Evolutionary conservation across 1,140 invertebrate genomes (phyloP).

Genomic region (Arctopsyche grandis): DNA sequence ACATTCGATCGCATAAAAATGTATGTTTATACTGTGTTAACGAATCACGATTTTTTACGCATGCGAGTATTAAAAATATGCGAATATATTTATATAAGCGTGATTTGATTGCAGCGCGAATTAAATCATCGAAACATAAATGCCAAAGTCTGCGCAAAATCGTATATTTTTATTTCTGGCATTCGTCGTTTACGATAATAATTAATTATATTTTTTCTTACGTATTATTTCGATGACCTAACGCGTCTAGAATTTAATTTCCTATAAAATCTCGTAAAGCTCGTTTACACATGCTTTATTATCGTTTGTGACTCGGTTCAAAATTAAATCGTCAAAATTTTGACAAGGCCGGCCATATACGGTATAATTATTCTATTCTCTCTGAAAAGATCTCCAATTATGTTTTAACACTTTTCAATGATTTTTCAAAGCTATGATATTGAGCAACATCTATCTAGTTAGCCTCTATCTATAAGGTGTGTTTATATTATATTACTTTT

Average conservation of each 20-base stretch:
- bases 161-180: neutral
- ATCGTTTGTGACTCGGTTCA: neutral
- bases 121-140: conserved; percentile 16
- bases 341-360: conserved; percentile 4
- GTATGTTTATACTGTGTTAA: neutral
- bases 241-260: conserved; percentile 2
- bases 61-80: neutral
- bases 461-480: no score
- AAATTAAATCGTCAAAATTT: conserved; percentile 29
- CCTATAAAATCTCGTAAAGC: neutral
- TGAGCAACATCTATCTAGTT: no score
- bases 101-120: neutral
- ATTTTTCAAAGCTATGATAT: no score
- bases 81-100: conserved; percentile 4
- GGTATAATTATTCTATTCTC: neutral
- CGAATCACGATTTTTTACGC: conserved; percentile 2
- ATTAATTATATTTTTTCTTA: neutral
- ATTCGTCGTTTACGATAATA: neutral
- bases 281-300: neutral
- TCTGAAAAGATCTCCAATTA: no score
- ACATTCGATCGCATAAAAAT: neutral
- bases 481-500: no score
- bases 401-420: no score
- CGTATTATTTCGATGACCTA: neutral
- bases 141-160: neutral